A percentile compares a stretch with the other conserved stretches of the same genome.
Conservation (phyloP, 2,888 invertebrate species). For the Sipha maydis region DNA sequence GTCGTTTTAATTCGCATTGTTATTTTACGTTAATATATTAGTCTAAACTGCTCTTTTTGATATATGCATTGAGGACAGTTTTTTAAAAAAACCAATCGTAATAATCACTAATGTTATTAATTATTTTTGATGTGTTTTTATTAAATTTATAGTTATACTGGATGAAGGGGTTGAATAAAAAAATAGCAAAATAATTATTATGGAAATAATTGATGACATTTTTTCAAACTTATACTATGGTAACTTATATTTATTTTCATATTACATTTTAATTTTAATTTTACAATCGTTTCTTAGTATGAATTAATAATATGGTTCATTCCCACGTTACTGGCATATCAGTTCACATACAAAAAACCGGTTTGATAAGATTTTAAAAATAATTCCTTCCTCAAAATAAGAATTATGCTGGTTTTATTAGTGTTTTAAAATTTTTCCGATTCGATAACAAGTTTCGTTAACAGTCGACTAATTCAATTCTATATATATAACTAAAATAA, state of each 20-base stretch:
- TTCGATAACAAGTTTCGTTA: too few species aligned
- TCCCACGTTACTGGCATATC: too few species aligned
- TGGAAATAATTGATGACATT: not conserved
- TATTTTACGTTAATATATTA: constrained; percentile 49
- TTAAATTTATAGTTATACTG: not conserved
- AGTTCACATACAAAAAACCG: too few species aligned
- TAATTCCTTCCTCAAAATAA: too few species aligned
- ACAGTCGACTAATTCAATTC: too few species aligned
- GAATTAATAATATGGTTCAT: not conserved
- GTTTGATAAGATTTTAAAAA: too few species aligned
- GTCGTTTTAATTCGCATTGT: constrained; percentile 37
- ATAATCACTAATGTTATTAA: constrained; percentile 13
- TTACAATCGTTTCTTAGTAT: not conserved
- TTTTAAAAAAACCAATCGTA: not conserved
- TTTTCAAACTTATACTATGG: not conserved
- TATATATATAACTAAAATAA: too few species aligned
- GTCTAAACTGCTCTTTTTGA: constrained; percentile 33
- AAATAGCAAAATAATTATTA: not conserved
- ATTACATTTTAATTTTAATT: not conserved
- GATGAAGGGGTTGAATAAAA: not conserved
- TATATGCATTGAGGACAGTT: not conserved
- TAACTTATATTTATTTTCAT: not conserved
- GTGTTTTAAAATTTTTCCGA: too few species aligned
- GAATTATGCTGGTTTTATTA: too few species aligned
- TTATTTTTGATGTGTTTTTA: not conserved